phyloP scores from a whole-genome alignment of 2,797 vertebrate genomes.

The Danio jaintianensis region DNA sequence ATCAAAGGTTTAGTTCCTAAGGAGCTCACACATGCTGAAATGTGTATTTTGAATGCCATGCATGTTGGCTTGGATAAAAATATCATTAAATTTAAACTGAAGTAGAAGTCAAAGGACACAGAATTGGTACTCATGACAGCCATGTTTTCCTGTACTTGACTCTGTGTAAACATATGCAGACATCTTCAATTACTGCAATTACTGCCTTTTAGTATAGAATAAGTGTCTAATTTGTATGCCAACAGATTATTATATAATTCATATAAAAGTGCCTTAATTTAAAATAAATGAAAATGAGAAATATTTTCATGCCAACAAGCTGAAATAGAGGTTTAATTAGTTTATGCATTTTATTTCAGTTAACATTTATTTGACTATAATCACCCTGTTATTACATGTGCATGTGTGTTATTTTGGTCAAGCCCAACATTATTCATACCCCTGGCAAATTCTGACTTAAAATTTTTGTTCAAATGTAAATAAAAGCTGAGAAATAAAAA shows the following conservation, averaged over 20 bases:
- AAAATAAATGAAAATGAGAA: no score
- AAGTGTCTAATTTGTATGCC: background rate
- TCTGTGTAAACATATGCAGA: background rate
- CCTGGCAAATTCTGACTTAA: no score
- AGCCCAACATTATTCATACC: no score
- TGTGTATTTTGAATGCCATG: background rate
- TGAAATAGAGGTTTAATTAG: no score
- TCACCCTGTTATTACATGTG: no score
- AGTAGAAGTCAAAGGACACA: background rate
- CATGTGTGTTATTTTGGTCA: no score
- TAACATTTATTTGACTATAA: no score
- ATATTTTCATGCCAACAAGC: no score
- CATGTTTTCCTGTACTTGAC: background rate
- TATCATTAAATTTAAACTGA: background rate
- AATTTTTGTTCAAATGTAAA: no score
- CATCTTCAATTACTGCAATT: background rate
- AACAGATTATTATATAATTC: background rate
- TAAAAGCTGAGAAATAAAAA: no score
- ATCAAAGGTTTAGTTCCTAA: background rate
- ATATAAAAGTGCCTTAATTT: no score
- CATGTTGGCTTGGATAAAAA: background rate
- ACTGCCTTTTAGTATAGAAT: background rate
- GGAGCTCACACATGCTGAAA: background rate
- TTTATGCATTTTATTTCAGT: no score
- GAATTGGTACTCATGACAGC: background rate